Evolutionary conservation across 1,140 invertebrate genomes (phyloP).

Genomic region (Dinoponera quadriceps): DNA sequence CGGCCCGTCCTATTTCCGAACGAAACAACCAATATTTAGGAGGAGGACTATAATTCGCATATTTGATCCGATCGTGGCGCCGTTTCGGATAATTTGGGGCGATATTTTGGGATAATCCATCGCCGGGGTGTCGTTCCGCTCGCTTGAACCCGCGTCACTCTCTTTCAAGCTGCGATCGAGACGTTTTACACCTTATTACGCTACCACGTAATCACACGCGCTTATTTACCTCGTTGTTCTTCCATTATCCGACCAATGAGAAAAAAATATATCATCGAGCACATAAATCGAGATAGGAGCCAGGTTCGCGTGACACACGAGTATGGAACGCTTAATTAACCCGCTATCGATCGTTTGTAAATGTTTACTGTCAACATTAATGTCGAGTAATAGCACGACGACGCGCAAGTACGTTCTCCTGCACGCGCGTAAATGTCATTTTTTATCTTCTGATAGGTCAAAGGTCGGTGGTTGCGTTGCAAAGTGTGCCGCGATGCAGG

Average conservation of each 20-base stretch:
- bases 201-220: not conserved
- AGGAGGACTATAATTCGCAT: slow-evolving; percentile 1
- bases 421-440: not conserved
- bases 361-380: slow-evolving; percentile 26
- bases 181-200: not conserved
- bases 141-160: not conserved
- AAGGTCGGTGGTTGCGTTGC: not conserved
- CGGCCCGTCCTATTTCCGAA: too few relatives aligned
- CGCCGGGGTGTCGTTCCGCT: not conserved
- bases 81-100: slow-evolving; percentile 6
- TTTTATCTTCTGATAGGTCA: not conserved
- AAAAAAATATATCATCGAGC: not conserved
- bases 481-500: not conserved
- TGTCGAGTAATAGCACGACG: slow-evolving; percentile 6
- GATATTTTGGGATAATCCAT: slow-evolving; percentile 26
- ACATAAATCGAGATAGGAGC: not conserved
- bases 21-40: too few relatives aligned
- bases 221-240: not conserved
- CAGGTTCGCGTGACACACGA: not conserved
- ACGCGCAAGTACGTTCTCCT: not conserved
- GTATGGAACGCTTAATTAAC: slow-evolving; percentile 9
- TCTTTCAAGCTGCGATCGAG: not conserved
- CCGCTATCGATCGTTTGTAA: slow-evolving; percentile 8
- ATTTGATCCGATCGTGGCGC: not conserved
- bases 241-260: not conserved